phyloP scores from a whole-genome alignment of 2,888 invertebrate genomes.

The Drosophila mimetica region DNA sequence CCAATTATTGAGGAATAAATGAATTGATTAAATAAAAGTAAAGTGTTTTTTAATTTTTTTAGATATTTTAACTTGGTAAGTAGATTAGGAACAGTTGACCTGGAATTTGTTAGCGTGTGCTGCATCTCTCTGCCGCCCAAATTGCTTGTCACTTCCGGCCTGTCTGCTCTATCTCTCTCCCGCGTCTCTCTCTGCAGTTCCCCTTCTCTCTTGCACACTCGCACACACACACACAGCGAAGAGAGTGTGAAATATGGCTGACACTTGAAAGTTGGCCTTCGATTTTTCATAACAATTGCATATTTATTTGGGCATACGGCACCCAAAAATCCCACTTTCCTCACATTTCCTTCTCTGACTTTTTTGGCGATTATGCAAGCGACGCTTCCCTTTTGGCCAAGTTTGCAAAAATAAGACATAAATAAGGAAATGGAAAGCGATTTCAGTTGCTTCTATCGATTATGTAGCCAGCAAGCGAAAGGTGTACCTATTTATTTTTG shows the following conservation, averaged over 20 bases:
- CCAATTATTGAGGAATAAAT: too few species aligned
- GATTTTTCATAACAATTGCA: constrained; percentile 51
- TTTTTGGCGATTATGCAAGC: constrained; percentile 32
- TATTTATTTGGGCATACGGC: constrained; percentile 38
- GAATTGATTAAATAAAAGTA: too few species aligned
- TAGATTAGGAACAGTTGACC: too few species aligned
- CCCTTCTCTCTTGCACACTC: background rate
- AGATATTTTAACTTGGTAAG: too few species aligned
- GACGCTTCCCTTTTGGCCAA: background rate
- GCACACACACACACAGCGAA: constrained; percentile 5
- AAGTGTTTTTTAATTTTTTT: too few species aligned
- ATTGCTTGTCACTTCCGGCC: constrained; percentile 67
- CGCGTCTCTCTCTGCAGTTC: background rate
- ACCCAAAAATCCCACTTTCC: background rate
- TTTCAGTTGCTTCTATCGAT: background rate
- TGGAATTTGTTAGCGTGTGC: background rate
- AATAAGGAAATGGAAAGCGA: background rate
- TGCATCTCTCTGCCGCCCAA: constrained; percentile 37
- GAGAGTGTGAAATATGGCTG: constrained; percentile 42
- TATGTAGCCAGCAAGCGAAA: background rate
- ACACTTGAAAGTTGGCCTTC: constrained; percentile 45
- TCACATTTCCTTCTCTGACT: constrained; percentile 2
- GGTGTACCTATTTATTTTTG: background rate
- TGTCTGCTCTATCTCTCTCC: background rate
- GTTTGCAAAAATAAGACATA: constrained; percentile 4